Percentiles rank a stretch among this genome's conserved stretches.
These are phyloP conservation scores for Elephas maximus DNA, from an alignment of 2,113 vertebrate species.

Conservation along the genomic window DNA sequence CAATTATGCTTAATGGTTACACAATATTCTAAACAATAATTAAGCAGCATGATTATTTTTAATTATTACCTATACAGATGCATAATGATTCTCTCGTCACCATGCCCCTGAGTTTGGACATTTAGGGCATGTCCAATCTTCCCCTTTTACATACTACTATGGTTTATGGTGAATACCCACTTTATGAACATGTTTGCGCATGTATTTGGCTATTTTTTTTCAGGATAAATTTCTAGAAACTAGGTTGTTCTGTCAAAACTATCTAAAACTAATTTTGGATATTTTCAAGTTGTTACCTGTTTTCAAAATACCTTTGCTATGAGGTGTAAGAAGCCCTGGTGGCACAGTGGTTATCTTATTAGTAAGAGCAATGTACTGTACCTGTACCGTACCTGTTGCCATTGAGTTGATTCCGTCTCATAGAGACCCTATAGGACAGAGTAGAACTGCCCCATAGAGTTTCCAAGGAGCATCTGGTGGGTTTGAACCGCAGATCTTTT, in stretches of 20 bases:
- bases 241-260: background rate
- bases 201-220: background rate
- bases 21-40: slow-evolving; percentile 24
- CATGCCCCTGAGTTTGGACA: background rate
- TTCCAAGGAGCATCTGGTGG: no score
- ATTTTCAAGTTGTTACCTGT: background rate
- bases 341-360: no score
- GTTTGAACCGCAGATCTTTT: no score
- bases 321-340: no score
- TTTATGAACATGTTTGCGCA: background rate
- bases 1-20: background rate
- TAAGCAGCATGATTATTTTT: background rate
- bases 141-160: background rate
- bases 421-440: no score
- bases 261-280: background rate
- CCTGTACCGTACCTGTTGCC: no score
- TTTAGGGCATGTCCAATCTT: background rate
- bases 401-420: no score
- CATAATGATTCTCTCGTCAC: background rate
- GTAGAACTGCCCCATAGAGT: no score
- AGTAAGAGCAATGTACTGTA: no score
- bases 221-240: slow-evolving; percentile 9
- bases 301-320: background rate
- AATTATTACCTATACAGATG: background rate
- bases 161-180: background rate